Percentiles rank a stretch among this genome's conserved stretches.
These are phyloP conservation scores for Nephrotoma guestfalica DNA, from an alignment of 2,888 invertebrate genomes.

Conservation along the genomic window DNA sequence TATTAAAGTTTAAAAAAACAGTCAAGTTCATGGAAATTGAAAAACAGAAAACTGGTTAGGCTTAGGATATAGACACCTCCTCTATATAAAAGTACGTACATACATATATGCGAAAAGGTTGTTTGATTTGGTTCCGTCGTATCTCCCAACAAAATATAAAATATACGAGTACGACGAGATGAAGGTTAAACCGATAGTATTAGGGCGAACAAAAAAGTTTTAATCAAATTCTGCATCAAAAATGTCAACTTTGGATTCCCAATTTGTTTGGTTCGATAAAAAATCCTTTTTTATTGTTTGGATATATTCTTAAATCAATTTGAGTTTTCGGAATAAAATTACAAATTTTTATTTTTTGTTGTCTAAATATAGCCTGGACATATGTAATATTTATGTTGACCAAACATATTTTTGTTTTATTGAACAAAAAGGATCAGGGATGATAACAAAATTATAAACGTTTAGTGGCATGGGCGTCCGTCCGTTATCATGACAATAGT, in stretches of 20 bases:
- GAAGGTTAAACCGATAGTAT: neutral
- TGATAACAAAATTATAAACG: too few relatives aligned
- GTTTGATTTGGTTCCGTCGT: neutral
- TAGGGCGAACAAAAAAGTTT: neutral
- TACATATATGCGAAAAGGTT: neutral
- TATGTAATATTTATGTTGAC: neutral
- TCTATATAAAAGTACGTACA: neutral
- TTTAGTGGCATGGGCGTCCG: too few relatives aligned
- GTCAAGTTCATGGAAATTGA: neutral
- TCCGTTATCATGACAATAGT: too few relatives aligned
- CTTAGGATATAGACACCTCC: neutral
- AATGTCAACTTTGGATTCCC: neutral
- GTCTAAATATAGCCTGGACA: neutral
- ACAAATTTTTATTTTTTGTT: neutral
- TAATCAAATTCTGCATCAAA: neutral
- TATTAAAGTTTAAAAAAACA: neutral
- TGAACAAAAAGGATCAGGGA: neutral
- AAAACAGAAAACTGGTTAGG: neutral
- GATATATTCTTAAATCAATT: neutral
- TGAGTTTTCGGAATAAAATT: neutral
- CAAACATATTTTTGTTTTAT: neutral
- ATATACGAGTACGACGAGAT: neutral
- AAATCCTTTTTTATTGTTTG: neutral
- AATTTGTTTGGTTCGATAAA: neutral
- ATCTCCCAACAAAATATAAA: neutral